Conservation (phyloP, 2,888 invertebrate genomes). For the Syrphus vitripennis region DNA sequence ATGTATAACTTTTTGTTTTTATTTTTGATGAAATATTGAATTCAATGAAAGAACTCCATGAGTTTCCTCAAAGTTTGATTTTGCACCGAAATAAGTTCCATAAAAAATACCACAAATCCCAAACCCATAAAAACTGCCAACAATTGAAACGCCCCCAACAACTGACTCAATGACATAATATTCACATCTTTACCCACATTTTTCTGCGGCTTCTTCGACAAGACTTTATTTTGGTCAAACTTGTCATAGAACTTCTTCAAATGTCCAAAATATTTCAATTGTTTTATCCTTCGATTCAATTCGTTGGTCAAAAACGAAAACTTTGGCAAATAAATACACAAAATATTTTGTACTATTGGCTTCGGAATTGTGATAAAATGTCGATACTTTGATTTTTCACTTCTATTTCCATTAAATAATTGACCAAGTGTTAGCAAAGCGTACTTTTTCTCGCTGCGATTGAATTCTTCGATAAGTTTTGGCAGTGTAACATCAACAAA, state of each 20-base stretch:
- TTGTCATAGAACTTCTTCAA: conserved; percentile 1
- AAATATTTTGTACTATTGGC: neutral
- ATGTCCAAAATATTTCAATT: conserved; percentile 10
- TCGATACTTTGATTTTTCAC: neutral
- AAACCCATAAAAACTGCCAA: neutral
- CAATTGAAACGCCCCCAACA: conserved; percentile 11
- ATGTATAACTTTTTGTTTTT: too few relatives aligned
- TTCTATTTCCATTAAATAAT: neutral
- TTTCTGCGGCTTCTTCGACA: neutral
- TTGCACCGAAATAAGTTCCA: neutral
- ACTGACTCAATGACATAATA: neutral
- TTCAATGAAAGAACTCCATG: neutral
- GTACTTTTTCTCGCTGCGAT: neutral
- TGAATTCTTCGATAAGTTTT: neutral
- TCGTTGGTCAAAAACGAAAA: conserved; percentile 1
- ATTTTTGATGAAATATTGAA: too few relatives aligned
- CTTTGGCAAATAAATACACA: conserved; percentile 22
- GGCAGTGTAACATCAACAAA: neutral
- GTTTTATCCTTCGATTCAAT: conserved; percentile 2
- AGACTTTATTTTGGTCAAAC: rapidly evolving
- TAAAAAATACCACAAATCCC: neutral
- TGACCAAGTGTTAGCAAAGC: neutral
- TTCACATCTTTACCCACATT: neutral
- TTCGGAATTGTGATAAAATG: neutral
- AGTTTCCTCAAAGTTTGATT: neutral